Evolutionary conservation across 2,113 vertebrate species (phyloP).

Genomic region (Nothoprocta pentlandii): DNA sequence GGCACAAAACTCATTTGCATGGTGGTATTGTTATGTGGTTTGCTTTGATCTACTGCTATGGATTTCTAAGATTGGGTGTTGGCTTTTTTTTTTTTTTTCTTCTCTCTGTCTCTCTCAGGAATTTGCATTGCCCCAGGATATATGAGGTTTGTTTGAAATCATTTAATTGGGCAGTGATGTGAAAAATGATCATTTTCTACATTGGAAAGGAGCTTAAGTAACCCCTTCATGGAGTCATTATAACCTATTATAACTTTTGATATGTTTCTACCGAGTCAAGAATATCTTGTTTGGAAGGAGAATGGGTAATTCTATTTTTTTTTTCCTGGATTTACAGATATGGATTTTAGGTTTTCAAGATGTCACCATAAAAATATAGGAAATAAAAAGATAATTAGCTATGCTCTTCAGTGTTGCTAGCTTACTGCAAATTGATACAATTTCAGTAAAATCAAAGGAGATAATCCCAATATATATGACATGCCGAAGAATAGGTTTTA

Average conservation of each 20-base stretch:
- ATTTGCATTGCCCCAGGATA: constrained; percentile 57
- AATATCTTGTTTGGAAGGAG: not conserved
- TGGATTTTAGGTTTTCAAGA: not conserved
- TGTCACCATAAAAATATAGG: not conserved
- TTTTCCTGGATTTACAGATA: not conserved
- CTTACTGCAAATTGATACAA: not conserved
- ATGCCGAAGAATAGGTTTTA: not conserved
- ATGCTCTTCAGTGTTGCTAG: not conserved
- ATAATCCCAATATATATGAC: not conserved
- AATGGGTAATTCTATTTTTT: not conserved
- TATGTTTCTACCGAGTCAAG: constrained; percentile 3
- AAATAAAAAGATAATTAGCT: not conserved
- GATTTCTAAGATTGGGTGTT: not conserved
- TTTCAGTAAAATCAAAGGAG: not conserved
- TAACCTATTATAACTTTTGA: constrained; percentile 7
- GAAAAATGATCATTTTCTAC: constrained; percentile 18
- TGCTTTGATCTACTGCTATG: constrained; percentile 53
- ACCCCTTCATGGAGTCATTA: not conserved
- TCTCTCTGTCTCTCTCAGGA: not conserved
- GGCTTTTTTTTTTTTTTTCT: not conserved
- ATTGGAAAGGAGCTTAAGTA: constrained; percentile 21
- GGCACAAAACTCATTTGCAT: constrained; percentile 29
- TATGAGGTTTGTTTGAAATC: constrained; percentile 41
- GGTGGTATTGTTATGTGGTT: constrained; percentile 20
- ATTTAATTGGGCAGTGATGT: constrained; percentile 54